phyloP scores from a whole-genome alignment of 92 coral and sea anemone species.

The Palythoa grandiflora region DNA sequence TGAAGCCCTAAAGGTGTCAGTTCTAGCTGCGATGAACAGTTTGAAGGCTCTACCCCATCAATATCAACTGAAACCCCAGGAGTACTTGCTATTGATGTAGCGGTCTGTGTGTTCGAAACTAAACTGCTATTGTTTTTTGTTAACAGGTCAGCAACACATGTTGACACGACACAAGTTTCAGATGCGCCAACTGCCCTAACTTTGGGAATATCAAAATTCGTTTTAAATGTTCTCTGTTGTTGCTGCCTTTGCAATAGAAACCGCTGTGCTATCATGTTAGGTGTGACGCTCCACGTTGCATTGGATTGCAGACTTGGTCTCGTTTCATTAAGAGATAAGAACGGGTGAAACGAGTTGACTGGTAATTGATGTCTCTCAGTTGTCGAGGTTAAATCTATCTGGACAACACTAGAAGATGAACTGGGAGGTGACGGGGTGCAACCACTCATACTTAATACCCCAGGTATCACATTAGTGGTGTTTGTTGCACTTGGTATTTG shows the following conservation, averaged over 20 bases:
- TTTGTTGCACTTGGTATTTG: background rate
- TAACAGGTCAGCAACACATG: constrained; percentile 6
- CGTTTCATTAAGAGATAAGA: background rate
- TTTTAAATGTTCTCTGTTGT: constrained; percentile 7
- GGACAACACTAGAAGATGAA: constrained; percentile 5
- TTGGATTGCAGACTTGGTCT: background rate
- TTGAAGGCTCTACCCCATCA: background rate
- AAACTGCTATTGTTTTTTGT: background rate
- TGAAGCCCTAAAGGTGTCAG: background rate
- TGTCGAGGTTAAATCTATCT: constrained; percentile 28
- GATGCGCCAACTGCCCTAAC: background rate
- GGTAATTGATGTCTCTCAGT: constrained; percentile 19
- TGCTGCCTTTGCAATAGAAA: constrained; percentile 19
- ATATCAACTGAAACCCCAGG: background rate
- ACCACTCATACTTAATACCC: background rate
- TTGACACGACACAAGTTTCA: background rate
- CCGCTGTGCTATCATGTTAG: background rate
- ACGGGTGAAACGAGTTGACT: background rate
- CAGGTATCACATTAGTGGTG: background rate
- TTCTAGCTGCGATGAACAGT: background rate
- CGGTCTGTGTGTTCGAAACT: background rate
- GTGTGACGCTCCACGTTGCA: background rate
- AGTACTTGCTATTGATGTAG: background rate
- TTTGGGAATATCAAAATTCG: background rate
- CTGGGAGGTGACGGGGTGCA: background rate